Base-by-base conservation (phyloP, 2,888 invertebrate genomes). In the Gibbula magus region DNA sequence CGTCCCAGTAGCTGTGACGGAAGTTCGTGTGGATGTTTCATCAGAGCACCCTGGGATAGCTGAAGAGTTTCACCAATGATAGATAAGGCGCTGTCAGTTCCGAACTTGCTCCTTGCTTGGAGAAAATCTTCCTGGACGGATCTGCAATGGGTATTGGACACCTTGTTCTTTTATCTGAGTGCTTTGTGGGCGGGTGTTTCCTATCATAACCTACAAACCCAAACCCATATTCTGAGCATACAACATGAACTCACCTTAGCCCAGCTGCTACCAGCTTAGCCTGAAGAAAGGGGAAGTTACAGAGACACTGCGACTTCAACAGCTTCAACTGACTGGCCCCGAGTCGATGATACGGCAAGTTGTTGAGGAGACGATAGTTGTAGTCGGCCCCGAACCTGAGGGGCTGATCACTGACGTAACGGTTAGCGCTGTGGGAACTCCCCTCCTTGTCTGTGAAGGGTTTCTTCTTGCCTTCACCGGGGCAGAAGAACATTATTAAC, bases 301-400 rank as follows among this genome's bases (percentile, higher is more conserved):
- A 88, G 0, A 91, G 83, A 74, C 89, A 89, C 52, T 91, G 85
- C n/a, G 81, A 61, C 77, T 90, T 89, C n/a, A 90, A 82, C 32
- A 81, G 51, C 3, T 85, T 82, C 22, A 85, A 22, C 20, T 87
- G 82, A 18, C 79, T 79, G 22, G 87, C 86, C 39, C 85, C 77
- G 2, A 85, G 78, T 61, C 91, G 81, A 77, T 91, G 91, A 77
- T 86, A 88, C 0, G 91, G 90, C 16, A 91, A 84, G 75, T 90
- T 90, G 82, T 86, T 90, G 10, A 92, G 84, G 51, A 88, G 89
- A 20, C 92, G 84, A 0, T 87, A 54, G 77, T 92, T 92, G 83
- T 86, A 91, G 8, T 84, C 79, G 73, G 82, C 79, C 1, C 85
- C 86, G 79, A 88, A 89, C 66, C 79, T 81, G 7, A 90, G 77